These are phyloP conservation scores for Callimorpha dominula DNA, from an alignment of 2,888 invertebrate genomes.

Conservation along the genomic window DNA sequence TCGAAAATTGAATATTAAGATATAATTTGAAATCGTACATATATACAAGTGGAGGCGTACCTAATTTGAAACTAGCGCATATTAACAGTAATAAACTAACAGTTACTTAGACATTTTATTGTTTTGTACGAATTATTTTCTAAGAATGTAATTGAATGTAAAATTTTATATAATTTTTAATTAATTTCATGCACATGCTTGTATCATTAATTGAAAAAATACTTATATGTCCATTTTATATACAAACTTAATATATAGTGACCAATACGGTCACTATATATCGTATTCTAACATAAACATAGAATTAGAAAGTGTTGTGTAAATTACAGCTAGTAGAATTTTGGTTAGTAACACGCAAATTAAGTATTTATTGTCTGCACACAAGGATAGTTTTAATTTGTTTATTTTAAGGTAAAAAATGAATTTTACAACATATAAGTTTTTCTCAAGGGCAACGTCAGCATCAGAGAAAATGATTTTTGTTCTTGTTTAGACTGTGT, in stretches of 20 bases:
- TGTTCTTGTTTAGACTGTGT: too few species aligned
- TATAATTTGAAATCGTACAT: slow-evolving; percentile 8
- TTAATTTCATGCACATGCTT: slow-evolving; percentile 43
- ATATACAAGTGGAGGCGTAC: slow-evolving; percentile 5
- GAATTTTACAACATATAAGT: not conserved
- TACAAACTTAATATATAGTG: too few species aligned
- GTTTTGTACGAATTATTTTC: slow-evolving; percentile 13
- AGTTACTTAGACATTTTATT: slow-evolving; percentile 28
- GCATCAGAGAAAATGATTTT: not conserved
- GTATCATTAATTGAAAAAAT: slow-evolving; percentile 33
- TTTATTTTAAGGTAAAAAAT: not conserved
- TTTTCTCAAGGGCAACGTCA: not conserved
- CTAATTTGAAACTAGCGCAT: slow-evolving; percentile 29
- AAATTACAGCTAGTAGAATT: slow-evolving; percentile 4
- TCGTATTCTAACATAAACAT: slow-evolving; percentile 16
- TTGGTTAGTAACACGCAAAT: slow-evolving; percentile 5
- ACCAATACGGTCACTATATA: not conserved
- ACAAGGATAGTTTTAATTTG: slow-evolving; percentile 5
- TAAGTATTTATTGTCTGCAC: slow-evolving; percentile 17
- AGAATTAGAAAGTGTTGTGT: slow-evolving; percentile 8
- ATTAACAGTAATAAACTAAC: slow-evolving; percentile 38
- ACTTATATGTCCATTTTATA: slow-evolving; percentile 26
- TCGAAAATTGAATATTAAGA: slow-evolving; percentile 10
- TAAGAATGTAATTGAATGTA: slow-evolving; percentile 24
- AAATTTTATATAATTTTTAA: slow-evolving; percentile 33